phyloP scores from a whole-genome alignment of 2,113 vertebrate genomes.

The Callorhinus ursinus region DNA sequence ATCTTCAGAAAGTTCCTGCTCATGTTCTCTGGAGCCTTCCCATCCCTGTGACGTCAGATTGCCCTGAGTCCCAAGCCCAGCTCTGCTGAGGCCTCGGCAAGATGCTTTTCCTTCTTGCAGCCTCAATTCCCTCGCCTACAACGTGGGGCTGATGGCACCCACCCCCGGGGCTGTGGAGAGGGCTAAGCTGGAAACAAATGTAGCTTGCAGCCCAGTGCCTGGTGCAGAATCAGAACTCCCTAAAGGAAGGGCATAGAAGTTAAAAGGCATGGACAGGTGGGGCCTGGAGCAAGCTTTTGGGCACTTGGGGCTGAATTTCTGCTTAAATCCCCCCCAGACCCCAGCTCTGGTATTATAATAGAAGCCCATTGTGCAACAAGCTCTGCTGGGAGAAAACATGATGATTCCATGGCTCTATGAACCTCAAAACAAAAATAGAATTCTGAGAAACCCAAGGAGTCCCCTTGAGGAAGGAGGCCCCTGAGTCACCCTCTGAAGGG shows the following conservation, averaged over 20 bases:
- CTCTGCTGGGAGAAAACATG: background rate
- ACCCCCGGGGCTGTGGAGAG: background rate
- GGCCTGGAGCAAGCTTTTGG: background rate
- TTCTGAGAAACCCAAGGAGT: background rate
- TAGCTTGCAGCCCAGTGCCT: background rate
- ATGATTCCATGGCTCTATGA: background rate
- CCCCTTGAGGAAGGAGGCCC: background rate
- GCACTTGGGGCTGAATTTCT: background rate
- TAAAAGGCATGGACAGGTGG: background rate
- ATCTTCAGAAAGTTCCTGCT: background rate
- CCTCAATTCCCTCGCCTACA: background rate
- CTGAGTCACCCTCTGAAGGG: background rate
- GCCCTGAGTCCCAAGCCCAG: background rate
- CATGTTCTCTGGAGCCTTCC: background rate
- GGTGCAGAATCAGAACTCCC: background rate
- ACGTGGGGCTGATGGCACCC: accelerated
- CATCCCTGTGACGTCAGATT: background rate
- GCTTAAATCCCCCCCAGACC: background rate
- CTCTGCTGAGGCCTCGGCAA: background rate
- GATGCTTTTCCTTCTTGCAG: background rate
- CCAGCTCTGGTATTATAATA: background rate
- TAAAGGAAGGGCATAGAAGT: background rate
- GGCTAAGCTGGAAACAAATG: background rate
- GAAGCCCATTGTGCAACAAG: background rate
- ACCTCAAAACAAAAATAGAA: background rate